These are phyloP conservation scores for Colletes gigas DNA, from an alignment of 1,140 invertebrate genomes.

Conservation along the genomic window DNA sequence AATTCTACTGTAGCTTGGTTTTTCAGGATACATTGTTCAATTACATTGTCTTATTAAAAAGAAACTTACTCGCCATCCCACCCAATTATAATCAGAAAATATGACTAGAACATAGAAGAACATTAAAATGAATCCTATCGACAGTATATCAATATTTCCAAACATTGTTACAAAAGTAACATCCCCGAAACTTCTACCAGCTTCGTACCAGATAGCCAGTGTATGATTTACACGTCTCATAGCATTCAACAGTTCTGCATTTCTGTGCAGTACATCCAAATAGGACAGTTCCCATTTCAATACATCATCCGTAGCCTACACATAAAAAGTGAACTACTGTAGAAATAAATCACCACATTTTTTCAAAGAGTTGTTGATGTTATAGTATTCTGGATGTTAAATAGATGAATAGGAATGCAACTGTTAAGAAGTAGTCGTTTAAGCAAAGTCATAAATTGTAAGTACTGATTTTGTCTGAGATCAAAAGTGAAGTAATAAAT, in stretches of 20 bases:
- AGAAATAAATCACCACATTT: not conserved
- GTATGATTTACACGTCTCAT: slow-evolving; percentile 62
- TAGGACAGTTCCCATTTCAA: slow-evolving; percentile 86
- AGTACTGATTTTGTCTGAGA: slow-evolving; percentile 11
- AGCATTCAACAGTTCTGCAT: slow-evolving; percentile 58
- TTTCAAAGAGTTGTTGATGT: not conserved
- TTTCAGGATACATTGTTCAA: not conserved
- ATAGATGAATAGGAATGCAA: not conserved
- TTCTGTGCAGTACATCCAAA: slow-evolving; percentile 80
- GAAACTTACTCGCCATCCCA: slow-evolving; percentile 85
- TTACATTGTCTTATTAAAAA: not conserved
- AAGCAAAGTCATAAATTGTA: not conserved
- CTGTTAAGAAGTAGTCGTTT: too few relatives aligned
- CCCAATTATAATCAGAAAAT: slow-evolving; percentile 87
- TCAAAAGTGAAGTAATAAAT: not conserved
- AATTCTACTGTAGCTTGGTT: not conserved
- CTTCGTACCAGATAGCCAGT: slow-evolving; percentile 83
- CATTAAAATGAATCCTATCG: slow-evolving; percentile 86
- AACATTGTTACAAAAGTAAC: slow-evolving; percentile 86
- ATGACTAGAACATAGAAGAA: slow-evolving; percentile 88
- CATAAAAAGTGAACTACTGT: slow-evolving; percentile 21
- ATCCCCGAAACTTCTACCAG: slow-evolving; percentile 88
- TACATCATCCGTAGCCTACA: slow-evolving; percentile 83
- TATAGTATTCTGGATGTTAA: not conserved
- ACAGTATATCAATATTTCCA: slow-evolving; percentile 87